Evolutionary conservation across 2,888 invertebrate species (phyloP), one percentile per base, ranked within the genome.

Genomic region (Nomada lathburiana): DNA sequence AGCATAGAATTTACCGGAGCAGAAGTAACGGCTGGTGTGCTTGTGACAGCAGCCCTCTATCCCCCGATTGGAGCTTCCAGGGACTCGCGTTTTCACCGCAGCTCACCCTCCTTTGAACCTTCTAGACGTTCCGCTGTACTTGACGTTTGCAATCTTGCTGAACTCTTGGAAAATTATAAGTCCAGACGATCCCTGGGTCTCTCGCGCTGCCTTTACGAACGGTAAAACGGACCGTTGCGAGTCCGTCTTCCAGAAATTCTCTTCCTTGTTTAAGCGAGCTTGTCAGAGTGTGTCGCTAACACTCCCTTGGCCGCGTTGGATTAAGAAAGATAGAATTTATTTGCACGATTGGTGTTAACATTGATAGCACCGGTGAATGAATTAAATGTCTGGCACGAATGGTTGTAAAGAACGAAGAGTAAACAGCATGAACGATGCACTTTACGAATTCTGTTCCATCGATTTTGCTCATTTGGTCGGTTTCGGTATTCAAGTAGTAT

Each of bases 81-180:
- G 83, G 71, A 80, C 72, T 67, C 73, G 55, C 80, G 90, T 90
- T 91, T 90, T 90, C 90, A 91, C 91, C 92, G 90, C 91, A 92
- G 90, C 89, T 90, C 91, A 88, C 78, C 86, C 74, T 86, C 75
- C 76, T 70, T 79, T 70, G 86, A 80, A 86, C 77, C 82, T 86
- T 82, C 86, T 77, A 86, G 86, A 71, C 87, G 83, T 75, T 80
- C 26, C 78, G 70, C 87, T 93, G 93, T 90, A 90, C 89, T 89
- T 93, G 94, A 93, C 93, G 88, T 92, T 90, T 87, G 91, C 93
- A 94, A 94, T 93, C 91, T 92, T 90, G 90, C 88, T 86, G 87
- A 88, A 82, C 85, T 88, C 86, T 82, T 82, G 85, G 90, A 90
- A 91, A 93, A 93, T 94, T 93, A 93, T 94, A 93, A 83, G 92